Conservation (phyloP, 1,140 invertebrate species). For the Anthonomus grandis region DNA sequence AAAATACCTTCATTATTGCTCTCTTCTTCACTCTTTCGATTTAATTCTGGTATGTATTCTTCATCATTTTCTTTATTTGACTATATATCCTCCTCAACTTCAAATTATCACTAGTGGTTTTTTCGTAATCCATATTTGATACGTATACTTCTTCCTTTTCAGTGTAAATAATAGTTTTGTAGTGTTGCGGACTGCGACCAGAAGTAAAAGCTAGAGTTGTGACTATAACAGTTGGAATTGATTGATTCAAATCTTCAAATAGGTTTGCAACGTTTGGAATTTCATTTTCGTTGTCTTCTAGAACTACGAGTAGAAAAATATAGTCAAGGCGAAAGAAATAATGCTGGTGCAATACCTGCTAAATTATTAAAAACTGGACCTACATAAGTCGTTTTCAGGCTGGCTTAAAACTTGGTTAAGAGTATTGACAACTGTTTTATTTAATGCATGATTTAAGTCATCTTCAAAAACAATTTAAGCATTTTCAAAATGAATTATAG, state of each 20-base stretch:
- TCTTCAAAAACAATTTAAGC: neutral
- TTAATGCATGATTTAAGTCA: neutral
- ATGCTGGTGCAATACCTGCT: too few relatives aligned
- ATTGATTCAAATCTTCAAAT: neutral
- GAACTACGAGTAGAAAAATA: too few relatives aligned
- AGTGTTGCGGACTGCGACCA: too few relatives aligned
- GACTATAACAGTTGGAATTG: neutral
- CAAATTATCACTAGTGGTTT: neutral
- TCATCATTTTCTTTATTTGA: conserved; percentile 1
- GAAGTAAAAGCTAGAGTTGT: too few relatives aligned
- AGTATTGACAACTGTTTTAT: neutral
- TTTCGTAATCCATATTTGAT: neutral
- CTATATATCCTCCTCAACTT: neutral
- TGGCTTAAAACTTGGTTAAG: neutral
- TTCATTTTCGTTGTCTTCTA: neutral
- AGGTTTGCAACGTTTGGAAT: neutral
- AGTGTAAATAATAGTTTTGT: too few relatives aligned
- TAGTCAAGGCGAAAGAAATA: too few relatives aligned
- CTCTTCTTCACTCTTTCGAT: neutral
- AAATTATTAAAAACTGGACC: neutral
- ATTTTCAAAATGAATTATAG: too few relatives aligned
- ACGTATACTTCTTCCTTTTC: conserved; percentile 3
- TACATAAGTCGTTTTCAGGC: neutral
- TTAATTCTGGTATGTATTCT: conserved; percentile 5
- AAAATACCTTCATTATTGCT: neutral